Conservation (phyloP, 1,140 invertebrate genomes). For the Cotesia chilonis region DNA sequence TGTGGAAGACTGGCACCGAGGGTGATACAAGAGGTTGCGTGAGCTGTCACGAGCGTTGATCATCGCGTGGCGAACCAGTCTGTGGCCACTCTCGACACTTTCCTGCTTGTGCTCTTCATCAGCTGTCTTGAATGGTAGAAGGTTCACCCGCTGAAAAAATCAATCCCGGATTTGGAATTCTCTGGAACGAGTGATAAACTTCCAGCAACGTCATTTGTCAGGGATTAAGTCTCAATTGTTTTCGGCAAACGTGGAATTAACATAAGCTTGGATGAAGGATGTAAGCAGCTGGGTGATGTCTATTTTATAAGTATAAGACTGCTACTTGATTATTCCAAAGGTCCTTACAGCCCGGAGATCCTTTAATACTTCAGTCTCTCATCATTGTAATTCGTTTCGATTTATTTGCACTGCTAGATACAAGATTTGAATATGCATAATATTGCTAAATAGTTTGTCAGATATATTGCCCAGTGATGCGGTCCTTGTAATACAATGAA, state of each 20-base stretch:
- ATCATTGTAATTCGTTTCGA: slow-evolving; percentile 8
- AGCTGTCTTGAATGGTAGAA: not conserved
- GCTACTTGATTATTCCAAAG: slow-evolving; percentile 49
- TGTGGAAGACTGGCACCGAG: slow-evolving; percentile 56
- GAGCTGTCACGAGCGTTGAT: slow-evolving; percentile 45
- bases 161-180: no score
- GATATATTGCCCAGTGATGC: not conserved
- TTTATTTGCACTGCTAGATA: not conserved
- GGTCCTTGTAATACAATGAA: not conserved
- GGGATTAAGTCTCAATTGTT: slow-evolving; percentile 65
- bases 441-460: not conserved
- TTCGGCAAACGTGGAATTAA: slow-evolving; percentile 60
- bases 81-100: slow-evolving; percentile 63
- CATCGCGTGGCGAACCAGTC: slow-evolving; percentile 61
- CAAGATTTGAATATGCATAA: no score
- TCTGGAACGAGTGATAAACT: slow-evolving; percentile 6
- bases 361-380: slow-evolving; percentile 33
- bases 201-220: slow-evolving; percentile 59
- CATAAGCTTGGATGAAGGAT: slow-evolving; percentile 67
- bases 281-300: slow-evolving; percentile 43
- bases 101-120: slow-evolving; percentile 25
- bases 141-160: not conserved
- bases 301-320: slow-evolving; percentile 29
- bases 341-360: slow-evolving; percentile 40
- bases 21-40: slow-evolving; percentile 57